These are phyloP conservation scores for Aphidoletes aphidimyza DNA, from an alignment of 2,888 invertebrate species.

Conservation along the genomic window DNA sequence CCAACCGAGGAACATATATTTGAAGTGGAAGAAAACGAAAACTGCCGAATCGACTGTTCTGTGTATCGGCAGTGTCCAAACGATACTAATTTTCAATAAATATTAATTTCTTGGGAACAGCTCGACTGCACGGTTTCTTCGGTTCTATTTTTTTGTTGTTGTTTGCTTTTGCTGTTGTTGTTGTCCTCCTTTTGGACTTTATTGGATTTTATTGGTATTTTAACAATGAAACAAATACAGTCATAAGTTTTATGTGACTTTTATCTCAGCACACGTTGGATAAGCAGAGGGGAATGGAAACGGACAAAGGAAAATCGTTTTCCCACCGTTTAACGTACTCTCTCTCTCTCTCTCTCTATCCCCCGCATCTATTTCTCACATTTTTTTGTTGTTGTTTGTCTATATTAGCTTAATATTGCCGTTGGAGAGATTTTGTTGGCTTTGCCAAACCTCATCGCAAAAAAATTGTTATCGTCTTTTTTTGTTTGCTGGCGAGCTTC, in stretches of 20 bases:
- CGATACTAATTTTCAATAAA: constrained; percentile 45
- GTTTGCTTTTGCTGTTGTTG: too few species aligned
- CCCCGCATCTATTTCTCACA: too few species aligned
- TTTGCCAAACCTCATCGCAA: background rate
- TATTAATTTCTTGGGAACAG: constrained; percentile 20
- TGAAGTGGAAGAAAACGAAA: background rate
- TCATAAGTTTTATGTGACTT: background rate
- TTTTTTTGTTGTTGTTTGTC: background rate
- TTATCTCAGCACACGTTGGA: background rate
- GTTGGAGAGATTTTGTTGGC: background rate
- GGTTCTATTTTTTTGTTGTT: background rate
- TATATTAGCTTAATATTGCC: constrained; percentile 27
- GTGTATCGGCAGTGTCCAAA: constrained; percentile 1
- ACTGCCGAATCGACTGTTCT: background rate
- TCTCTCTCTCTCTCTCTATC: too few species aligned
- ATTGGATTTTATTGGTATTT: constrained; percentile 43
- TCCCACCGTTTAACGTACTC: too few species aligned
- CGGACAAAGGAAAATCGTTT: too few species aligned
- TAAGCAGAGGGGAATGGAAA: too few species aligned
- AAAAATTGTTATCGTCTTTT: too few species aligned
- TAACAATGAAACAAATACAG: background rate
- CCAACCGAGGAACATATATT: background rate
- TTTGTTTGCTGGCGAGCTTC: too few species aligned
- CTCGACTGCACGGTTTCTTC: background rate
- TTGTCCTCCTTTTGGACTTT: too few species aligned